Evolutionary conservation across 2,888 invertebrate genomes (phyloP).

Genomic region (Ichneumoninae sp.): DNA sequence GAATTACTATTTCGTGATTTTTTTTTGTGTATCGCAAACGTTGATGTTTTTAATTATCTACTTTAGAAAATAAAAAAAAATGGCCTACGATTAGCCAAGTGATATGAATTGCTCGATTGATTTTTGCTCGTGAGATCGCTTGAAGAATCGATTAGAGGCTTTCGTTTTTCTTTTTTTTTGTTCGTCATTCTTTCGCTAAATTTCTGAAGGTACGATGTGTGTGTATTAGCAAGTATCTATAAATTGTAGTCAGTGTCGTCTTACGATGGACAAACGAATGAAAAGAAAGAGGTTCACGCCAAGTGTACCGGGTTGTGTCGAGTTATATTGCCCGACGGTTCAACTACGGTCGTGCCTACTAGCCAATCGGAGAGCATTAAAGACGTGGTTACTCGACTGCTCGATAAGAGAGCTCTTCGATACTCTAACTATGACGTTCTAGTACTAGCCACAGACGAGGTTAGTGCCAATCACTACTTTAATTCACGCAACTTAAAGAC

Average conservation of each 20-base stretch:
- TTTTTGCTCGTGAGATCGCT: slow-evolving; percentile 56
- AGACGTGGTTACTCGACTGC: slow-evolving; percentile 91
- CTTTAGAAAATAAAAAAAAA: slow-evolving; percentile 19
- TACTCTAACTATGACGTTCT: slow-evolving; percentile 94
- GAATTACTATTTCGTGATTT: neutral
- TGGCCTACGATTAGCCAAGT: slow-evolving; percentile 7
- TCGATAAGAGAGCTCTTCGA: slow-evolving; percentile 92
- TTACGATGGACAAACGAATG: slow-evolving; percentile 82
- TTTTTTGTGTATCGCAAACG: neutral
- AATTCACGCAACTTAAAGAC: slow-evolving; percentile 49
- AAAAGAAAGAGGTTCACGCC: slow-evolving; percentile 82
- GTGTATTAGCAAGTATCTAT: slow-evolving; percentile 66
- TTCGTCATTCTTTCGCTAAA: slow-evolving; percentile 53
- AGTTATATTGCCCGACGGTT: slow-evolving; percentile 95
- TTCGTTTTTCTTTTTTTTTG: slow-evolving; percentile 41
- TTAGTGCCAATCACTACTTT: slow-evolving; percentile 76
- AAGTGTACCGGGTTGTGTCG: slow-evolving; percentile 88
- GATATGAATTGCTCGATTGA: slow-evolving; percentile 29
- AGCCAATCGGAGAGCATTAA: slow-evolving; percentile 91
- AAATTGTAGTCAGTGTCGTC: slow-evolving; percentile 83
- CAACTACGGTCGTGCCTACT: slow-evolving; percentile 96
- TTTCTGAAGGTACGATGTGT: slow-evolving; percentile 58
- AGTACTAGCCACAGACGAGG: slow-evolving; percentile 85
- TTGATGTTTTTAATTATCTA: slow-evolving; percentile 26
- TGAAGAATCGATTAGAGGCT: slow-evolving; percentile 44